phyloP scores from a whole-genome alignment of 2,113 vertebrate genomes.

The Gadus macrocephalus region DNA sequence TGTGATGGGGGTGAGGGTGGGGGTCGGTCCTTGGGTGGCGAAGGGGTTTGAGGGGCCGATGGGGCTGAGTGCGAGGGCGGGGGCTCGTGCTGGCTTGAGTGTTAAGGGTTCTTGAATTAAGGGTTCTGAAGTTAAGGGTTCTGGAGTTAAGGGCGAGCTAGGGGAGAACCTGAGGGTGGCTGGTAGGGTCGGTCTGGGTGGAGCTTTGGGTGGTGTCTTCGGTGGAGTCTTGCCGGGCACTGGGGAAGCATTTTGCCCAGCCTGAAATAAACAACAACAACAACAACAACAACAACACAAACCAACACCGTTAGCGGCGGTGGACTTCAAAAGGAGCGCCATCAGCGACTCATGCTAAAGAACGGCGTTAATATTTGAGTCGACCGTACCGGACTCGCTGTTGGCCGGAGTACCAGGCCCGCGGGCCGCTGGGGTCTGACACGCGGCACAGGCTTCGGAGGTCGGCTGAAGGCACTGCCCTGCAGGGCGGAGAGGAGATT shows the following conservation, averaged over 20 bases:
- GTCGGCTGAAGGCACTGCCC: conserved; percentile 44
- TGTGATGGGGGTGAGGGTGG: too few species aligned
- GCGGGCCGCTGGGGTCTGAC: conserved; percentile 14
- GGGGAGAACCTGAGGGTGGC: too few species aligned
- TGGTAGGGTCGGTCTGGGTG: too few species aligned
- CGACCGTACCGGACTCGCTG: conserved; percentile 4
- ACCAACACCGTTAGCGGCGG: too few species aligned
- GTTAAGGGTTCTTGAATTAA: neutral
- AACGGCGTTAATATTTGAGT: too few species aligned
- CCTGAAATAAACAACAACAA: neutral
- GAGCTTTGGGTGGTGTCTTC: conserved; percentile 7
- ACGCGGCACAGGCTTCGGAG: conserved; percentile 55
- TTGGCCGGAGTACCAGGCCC: conserved; percentile 21
- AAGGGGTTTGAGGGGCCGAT: neutral
- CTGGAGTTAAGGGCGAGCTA: too few species aligned
- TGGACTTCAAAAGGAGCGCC: too few species aligned
- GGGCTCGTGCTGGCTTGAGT: conserved; percentile 8
- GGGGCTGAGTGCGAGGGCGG: neutral
- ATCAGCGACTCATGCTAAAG: too few species aligned
- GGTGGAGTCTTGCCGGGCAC: neutral
- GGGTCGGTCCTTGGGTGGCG: too few species aligned
- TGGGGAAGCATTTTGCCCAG: conserved; percentile 26
- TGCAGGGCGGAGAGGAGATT: conserved; percentile 4
- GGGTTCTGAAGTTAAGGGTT: too few species aligned
- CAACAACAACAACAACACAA: neutral